Evolutionary conservation across 2,113 vertebrate genomes (phyloP).

Genomic region (Accipiter virgatus): DNA sequence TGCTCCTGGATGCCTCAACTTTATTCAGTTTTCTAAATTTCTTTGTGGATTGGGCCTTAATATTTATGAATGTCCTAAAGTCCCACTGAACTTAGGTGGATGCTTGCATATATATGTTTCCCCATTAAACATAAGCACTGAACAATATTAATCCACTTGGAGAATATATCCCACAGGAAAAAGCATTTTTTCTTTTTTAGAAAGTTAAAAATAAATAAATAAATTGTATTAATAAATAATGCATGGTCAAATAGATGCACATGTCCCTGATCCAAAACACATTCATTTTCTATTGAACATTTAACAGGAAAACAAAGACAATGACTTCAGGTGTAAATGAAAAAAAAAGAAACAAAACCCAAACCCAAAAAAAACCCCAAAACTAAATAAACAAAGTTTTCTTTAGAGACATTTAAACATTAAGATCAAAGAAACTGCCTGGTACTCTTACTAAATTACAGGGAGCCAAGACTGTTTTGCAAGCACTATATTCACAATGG

Average conservation of each 20-base stretch:
- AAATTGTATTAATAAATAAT: not conserved
- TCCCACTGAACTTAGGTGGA: not conserved
- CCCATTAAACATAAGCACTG: not conserved
- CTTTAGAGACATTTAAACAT: constrained; percentile 50
- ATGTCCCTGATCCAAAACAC: not conserved
- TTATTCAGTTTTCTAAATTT: not conserved
- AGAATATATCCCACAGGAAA: not conserved
- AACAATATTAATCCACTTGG: not conserved
- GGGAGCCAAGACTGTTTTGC: constrained; percentile 36
- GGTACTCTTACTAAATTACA: constrained; percentile 37
- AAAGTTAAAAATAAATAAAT: not conserved
- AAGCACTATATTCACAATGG: constrained; percentile 27
- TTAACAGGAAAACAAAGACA: constrained; percentile 25
- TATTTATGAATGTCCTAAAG: not conserved
- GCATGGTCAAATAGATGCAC: not conserved
- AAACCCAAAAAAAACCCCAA: not conserved
- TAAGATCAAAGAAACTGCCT: constrained; percentile 52
- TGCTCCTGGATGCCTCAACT: not conserved
- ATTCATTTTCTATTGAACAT: not conserved
- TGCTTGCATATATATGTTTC: not conserved
- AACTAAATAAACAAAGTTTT: constrained; percentile 34
- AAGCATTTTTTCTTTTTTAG: not conserved
- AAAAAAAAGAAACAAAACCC: not conserved
- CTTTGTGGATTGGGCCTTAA: not conserved
- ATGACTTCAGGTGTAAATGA: constrained; percentile 22